Base-by-base conservation (phyloP, 2,888 invertebrate species). In the Hirtodrosophila cameraria region DNA sequence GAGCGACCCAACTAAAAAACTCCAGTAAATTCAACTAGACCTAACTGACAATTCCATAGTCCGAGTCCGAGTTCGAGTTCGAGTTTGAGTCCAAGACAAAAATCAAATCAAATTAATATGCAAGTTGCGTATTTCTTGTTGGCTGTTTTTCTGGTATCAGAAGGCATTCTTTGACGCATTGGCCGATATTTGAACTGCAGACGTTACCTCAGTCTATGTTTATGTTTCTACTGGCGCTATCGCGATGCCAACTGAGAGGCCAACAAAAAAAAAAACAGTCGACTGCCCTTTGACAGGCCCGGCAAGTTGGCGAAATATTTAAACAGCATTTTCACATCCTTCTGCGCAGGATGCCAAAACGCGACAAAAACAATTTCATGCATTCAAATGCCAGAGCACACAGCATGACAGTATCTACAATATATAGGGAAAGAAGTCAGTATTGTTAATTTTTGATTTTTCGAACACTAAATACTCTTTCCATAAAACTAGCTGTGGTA, bases 331-430 rank as follows among this genome's bases (percentile, higher is more conserved):
- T 70, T 72, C 69, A 72, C 69, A 68, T 75, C 75, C 73, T 75
- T 71, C 50, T 28, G 46, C 50, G 61, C 71, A 74, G 77, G 77
- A 76, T 70, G 66, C 69, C 63, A 74, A 52, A 67, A 62, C 64
- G 50, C 77, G 70, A 73, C 68, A 86, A 86, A 83, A 83, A 83
- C 83, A 86, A 83, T 86, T 86, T 79, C 69, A 60, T 71, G 63
- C 83, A 86, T 86, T 80, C 76, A 83, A 83, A 86, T 79, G 86
- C 76, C 86, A 83, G 45, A 53, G 69, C 50, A 45, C 58, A 59
- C 68, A 75, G 58, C 61, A 68, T 64, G 69, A 58, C 60, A 73
- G 67, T 70, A 48, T 50, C 39, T 67, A 35, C 11, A 25, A n/a
- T 41, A 43, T 54, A 38, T 49, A 52, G 28, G 30, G 35, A 49